Evolutionary conservation across 2,888 invertebrate species (phyloP), one percentile per base, ranked within the genome.

Genomic region (Diarsia mendica): DNA sequence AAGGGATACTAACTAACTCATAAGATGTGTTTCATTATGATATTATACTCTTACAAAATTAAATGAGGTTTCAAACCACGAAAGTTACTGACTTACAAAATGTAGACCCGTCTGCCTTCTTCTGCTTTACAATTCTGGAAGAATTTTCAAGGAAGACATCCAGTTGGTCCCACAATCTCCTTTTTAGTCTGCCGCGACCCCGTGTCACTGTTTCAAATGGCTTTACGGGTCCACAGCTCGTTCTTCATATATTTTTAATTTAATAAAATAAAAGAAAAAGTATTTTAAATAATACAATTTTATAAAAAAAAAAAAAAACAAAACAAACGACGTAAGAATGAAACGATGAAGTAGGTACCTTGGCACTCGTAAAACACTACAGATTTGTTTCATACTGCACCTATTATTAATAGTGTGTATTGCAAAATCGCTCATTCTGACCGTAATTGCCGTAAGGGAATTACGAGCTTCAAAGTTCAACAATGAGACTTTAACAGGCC

Each of bases 401-500:
- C 67, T 76, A 74, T 60, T 75, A 69, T n/a, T n/a, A n/a, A n/a
- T 61, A 58, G 20, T 65, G 65, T 77, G 82, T 79, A 87, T 80
- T 80, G 75, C 84, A 74, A 85, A 85, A 83, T 86, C 64, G 75
- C 82, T 85, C 80, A 85, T 76, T 80, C 78, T 88, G 86, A 85
- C 89, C 87, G 84, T 90, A 91, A 91, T 90, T 89, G 84, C 86
- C 83, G 80, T 78, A 85, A 82, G 80, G 84, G 82, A 91, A 90
- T 91, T 89, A 91, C 87, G 89, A 89, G 87, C 88, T 87, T 76
- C 85, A 87, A 93, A 93, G 89, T 93, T 93, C 88, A 90, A 91
- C 93, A 92, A 91, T 91, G 92, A 91, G 91, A 90, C 89, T 93
- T 89, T 92, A 92, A 92, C 92, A 91, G 90, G 86, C 81, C 87